Evolutionary conservation across 2,113 vertebrate species (phyloP).

Genomic region (Zootoca vivipara): DNA sequence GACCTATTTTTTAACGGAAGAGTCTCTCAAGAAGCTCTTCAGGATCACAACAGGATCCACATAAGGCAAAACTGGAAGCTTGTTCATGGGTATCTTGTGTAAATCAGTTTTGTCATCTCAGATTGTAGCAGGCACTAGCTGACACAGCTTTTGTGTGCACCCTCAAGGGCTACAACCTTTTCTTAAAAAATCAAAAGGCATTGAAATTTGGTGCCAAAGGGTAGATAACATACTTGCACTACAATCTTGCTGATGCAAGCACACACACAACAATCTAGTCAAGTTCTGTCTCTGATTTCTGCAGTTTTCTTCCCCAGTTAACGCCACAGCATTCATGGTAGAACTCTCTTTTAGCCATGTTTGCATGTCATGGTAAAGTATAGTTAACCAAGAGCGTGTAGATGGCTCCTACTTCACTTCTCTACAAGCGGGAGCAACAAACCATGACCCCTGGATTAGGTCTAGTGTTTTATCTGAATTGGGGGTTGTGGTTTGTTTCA

Average conservation of each 20-base stretch:
- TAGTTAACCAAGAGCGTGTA: not conserved
- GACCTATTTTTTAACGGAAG: not conserved
- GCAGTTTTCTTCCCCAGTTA: not conserved
- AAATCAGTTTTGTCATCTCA: not conserved
- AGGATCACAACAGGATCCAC: not conserved
- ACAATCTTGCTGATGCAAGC: not conserved
- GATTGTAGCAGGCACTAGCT: not conserved
- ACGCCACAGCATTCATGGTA: not conserved
- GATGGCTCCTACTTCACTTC: not conserved
- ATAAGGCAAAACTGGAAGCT: not conserved
- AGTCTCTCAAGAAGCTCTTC: not conserved
- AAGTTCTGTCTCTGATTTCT: not conserved
- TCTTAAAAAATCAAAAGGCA: too few relatives aligned
- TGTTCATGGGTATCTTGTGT: not conserved
- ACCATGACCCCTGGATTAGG: too few relatives aligned
- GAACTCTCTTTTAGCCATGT: not conserved
- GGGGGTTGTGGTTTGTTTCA: too few relatives aligned
- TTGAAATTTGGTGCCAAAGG: not conserved
- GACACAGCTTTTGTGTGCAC: not conserved
- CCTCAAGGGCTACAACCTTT: not conserved
- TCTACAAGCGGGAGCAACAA: too few relatives aligned
- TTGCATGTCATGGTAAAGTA: not conserved
- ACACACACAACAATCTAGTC: not conserved
- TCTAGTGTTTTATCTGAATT: too few relatives aligned
- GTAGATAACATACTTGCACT: not conserved